Conservation (phyloP, 2,113 vertebrate genomes). For the Grus americana region DNA sequence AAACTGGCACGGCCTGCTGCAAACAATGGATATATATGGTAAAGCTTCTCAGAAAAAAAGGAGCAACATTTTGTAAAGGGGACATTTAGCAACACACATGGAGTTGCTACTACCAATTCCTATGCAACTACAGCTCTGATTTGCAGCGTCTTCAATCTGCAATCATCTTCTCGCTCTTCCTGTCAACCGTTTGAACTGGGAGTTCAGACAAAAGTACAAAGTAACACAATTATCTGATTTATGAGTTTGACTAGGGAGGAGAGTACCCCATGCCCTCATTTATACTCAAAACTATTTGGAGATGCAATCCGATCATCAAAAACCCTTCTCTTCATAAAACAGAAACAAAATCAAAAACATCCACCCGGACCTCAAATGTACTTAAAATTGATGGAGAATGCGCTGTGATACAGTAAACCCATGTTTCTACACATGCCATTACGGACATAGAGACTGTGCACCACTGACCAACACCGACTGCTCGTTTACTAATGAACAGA, state of each 20-base stretch:
- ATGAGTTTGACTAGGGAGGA: not conserved
- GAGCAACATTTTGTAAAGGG: not conserved
- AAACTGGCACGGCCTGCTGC: not conserved
- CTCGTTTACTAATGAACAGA: rapidly evolving
- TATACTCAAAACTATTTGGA: not conserved
- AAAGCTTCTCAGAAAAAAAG: not conserved
- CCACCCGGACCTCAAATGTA: not conserved
- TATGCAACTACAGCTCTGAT: not conserved
- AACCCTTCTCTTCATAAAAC: not conserved
- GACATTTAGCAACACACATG: rapidly evolving
- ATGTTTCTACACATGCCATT: not conserved
- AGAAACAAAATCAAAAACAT: not conserved
- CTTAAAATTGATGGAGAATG: not conserved
- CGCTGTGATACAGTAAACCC: not conserved
- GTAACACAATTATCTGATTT: not conserved
- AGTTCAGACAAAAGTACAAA: not conserved
- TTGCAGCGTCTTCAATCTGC: not conserved
- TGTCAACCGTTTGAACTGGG: not conserved
- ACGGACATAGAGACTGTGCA: not conserved
- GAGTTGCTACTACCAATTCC: not conserved
- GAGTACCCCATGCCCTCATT: not conserved
- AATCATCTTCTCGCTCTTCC: not conserved
- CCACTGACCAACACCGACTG: not conserved
- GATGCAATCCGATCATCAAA: not conserved
- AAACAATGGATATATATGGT: not conserved